Base-by-base conservation (phyloP, 1,140 invertebrate genomes). In the Neotoxoptera formosana region DNA sequence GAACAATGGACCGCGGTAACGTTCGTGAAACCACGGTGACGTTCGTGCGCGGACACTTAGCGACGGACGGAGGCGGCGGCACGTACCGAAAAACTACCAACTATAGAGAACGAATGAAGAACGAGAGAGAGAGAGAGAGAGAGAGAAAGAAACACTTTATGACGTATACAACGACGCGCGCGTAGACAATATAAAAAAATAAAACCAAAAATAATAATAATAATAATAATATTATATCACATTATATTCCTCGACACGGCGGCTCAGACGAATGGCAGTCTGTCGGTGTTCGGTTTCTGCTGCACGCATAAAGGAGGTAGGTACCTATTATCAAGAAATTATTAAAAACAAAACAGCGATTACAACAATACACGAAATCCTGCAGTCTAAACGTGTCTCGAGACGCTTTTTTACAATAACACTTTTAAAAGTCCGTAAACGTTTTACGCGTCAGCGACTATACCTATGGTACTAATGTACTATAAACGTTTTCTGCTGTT, bases 31-130 rank as follows among this genome's bases (percentile, higher is more conserved):
- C 60, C n/a, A 76, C 47, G 47, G 45, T 47, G 45, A 47, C 84
- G 45, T 87, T 87, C 84, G 34, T 47, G 45, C 84, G 23, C 48
- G n/a, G 48, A 89, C 51, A 56, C 88, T 89, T 89, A 36, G 36
- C 47, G 23, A 41, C 88, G 30, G 36, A 41, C 45, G 4, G 14
- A 45, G 84, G 48, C 48, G 51, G n/a, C 34, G 34, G 88, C 88
- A 89, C 88, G 88, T 89, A 14, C 88, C 48, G 88, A 56, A 89
- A 41, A 56, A 53, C 51, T 25, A 51, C 41, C 4, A 41, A 41
- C 41, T 51, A 51, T 53, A 86, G 41, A 86, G 41, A 45, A 41
- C 41, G n/a, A 21, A 21, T 21, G 21, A 4, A 86, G 11, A 21
- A 23, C 45, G 21, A 84, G 11, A 45, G n/a, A 36, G 23, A 53